Conservation (phyloP, 2,888 invertebrate genomes). For the Tetropium fuscum region DNA sequence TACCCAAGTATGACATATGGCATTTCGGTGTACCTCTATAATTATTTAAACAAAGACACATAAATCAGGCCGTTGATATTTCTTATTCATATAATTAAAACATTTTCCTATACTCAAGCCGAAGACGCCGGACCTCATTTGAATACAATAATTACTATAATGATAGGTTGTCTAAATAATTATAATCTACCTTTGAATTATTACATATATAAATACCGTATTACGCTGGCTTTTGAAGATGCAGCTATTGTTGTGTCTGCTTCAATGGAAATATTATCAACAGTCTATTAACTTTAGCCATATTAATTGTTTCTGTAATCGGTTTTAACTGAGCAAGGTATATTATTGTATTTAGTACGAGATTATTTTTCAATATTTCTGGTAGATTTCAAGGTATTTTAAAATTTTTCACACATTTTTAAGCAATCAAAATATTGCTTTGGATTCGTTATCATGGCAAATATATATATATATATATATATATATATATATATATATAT, state of each 20-base stretch:
- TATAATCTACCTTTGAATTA: constrained; percentile 8
- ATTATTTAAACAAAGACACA: not conserved
- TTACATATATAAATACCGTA: constrained; percentile 6
- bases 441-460: too few relatives aligned
- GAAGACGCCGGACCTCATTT: constrained; percentile 1
- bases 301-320: constrained; percentile 31
- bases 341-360: too few relatives aligned
- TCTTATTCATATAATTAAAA: not conserved
- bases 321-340: not conserved
- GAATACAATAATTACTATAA: constrained; percentile 1
- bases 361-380: too few relatives aligned
- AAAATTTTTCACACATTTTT: too few relatives aligned
- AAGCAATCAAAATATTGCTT: too few relatives aligned
- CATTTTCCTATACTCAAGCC: constrained; percentile 1
- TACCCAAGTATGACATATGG: too few relatives aligned
- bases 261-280: constrained; percentile 45
- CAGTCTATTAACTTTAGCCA: constrained; percentile 44
- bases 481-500: too few relatives aligned
- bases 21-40: too few relatives aligned
- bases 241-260: constrained; percentile 44
- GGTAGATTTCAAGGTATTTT: too few relatives aligned
- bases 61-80: not conserved
- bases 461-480: too few relatives aligned
- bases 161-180: constrained; percentile 4
- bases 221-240: constrained; percentile 26